Evolutionary conservation across 2,797 vertebrate genomes (phyloP), one percentile per base, ranked within the genome.

Genomic region (Molossus alvarezi): DNA sequence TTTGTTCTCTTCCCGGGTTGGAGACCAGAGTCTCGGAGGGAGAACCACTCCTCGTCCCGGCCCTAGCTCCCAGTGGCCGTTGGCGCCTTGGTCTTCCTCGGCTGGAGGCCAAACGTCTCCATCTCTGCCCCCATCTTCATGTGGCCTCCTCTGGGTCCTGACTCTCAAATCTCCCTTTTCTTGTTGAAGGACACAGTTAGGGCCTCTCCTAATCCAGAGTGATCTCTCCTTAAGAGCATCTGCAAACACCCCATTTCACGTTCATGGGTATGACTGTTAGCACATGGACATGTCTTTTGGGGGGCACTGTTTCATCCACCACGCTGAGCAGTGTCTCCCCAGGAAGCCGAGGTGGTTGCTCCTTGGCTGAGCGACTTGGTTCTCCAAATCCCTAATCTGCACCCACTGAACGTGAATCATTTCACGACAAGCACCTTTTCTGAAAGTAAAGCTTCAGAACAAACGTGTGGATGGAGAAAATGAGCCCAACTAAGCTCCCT

Each of bases 391-490:
- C 72, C 55, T 57, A 17, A 23, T 51, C 94, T 85, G 4, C 37
- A 23, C 55, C 53, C 48, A 5, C 14, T 29, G 51, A 82, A 53
- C 25, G 25, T 65, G 48, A 81, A 58, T 95, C 67, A 67, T 87
- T 91, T 91, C 37, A 45, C 18, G 77, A 37, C 13, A 64, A 91
- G 72, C 33, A 65, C 29, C 25, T 21, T 86, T 85, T 71, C 53
- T 55, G 10, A 86, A 91, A 91, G 76, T 27, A 67, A 90, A 92
- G 21, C 60, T 72, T 95, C 17, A 41, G 85, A 94, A 64, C 37
- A 81, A 90, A 64, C n/a, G 64, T 72, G 67, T 60, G 18, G 67
- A 58, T 82, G 64, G 51, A 71, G 41, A 94, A 88, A 79, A 83
- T 29, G 81, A 90, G 20, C 20, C 71, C 62, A 33, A 2, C 73